Evolutionary conservation across 2,888 invertebrate genomes (phyloP).

Genomic region (Heliconius aoede): DNA sequence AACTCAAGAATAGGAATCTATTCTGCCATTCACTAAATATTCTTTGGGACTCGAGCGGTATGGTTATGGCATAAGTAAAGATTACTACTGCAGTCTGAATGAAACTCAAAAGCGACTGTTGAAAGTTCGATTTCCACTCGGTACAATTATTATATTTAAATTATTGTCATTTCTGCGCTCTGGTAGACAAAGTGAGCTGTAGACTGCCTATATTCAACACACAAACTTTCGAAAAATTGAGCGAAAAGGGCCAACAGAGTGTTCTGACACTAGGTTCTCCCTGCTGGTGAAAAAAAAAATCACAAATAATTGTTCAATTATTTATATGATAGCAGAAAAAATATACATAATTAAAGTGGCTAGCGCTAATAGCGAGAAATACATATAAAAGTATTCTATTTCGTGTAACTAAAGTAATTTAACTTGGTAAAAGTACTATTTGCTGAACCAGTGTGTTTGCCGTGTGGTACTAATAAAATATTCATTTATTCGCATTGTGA

Average conservation of each 20-base stretch:
- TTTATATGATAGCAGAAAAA: neutral
- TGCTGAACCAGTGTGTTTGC: slow-evolving; percentile 65
- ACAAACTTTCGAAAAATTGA: too few species aligned
- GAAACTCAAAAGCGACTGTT: neutral
- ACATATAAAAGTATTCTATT: slow-evolving; percentile 59
- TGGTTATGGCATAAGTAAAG: neutral
- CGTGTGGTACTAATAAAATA: slow-evolving; percentile 62
- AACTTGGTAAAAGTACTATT: slow-evolving; percentile 68
- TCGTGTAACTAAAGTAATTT: slow-evolving; percentile 65
- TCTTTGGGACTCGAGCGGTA: neutral
- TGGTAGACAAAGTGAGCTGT: neutral
- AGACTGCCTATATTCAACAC: neutral
- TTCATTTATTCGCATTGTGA: slow-evolving; percentile 61
- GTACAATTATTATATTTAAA: neutral
- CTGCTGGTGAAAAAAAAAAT: too few species aligned
- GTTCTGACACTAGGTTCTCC: too few species aligned
- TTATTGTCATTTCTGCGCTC: neutral
- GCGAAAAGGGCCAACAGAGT: too few species aligned
- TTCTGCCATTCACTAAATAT: neutral
- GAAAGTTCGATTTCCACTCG: neutral
- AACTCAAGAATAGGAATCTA: slow-evolving; percentile 10
- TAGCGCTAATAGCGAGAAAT: slow-evolving; percentile 48
- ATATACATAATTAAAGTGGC: slow-evolving; percentile 46
- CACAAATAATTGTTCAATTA: too few species aligned
- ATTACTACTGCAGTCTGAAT: too few species aligned